Conservation (phyloP, 1,140 invertebrate species). For the Eumeta japonica region DNA sequence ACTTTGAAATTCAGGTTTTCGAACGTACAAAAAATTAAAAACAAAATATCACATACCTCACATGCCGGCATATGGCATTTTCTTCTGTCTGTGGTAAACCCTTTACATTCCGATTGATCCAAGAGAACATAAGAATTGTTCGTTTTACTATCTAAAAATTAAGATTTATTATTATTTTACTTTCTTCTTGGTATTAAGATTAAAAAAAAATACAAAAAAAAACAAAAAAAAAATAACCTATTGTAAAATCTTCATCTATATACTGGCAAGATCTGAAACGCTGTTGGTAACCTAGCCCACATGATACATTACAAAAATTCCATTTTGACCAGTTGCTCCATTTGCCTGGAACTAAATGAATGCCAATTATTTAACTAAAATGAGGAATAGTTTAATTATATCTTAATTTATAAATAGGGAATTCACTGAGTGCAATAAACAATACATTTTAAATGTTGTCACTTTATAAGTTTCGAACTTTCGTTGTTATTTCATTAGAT, state of each 20-base stretch:
- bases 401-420: no score
- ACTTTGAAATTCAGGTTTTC: no score
- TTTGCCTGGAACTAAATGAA: constrained; percentile 41
- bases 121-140: constrained; percentile 28
- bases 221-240: constrained; percentile 10
- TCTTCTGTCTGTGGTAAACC: constrained; percentile 21
- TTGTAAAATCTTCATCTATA: constrained; percentile 23
- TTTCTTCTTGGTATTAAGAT: no score
- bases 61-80: constrained; percentile 49
- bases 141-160: no score
- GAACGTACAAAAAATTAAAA: no score
- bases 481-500: no score
- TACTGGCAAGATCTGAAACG: constrained; percentile 37
- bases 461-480: no score
- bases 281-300: constrained; percentile 47
- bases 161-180: no score
- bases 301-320: constrained; percentile 52
- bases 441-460: no score
- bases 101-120: constrained; percentile 40
- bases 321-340: constrained; percentile 57
- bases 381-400: no score
- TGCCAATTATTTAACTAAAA: constrained; percentile 1
- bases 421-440: no score
- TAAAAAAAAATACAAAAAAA: no score
- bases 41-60: constrained; percentile 26